Evolutionary conservation across 2,888 invertebrate genomes (phyloP), one percentile per base, ranked within the genome.

Genomic region (Sphinx pinastri): DNA sequence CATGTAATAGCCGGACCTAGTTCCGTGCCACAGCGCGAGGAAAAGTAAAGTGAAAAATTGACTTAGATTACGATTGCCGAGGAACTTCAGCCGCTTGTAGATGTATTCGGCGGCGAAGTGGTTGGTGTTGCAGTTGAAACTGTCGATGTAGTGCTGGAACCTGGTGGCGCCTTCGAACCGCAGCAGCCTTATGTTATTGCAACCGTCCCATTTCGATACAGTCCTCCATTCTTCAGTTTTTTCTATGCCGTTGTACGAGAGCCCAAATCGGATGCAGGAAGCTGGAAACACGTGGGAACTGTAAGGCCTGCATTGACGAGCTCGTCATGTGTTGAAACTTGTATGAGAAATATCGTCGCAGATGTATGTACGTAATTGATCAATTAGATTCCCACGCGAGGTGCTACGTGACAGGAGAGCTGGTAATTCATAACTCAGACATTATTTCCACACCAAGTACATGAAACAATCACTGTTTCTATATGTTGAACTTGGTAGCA

Each of bases 41-140:
- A 99, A 99, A 0, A 96, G 71, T 57, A 99, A 91, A 0, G 99
- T 97, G 0, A 95, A 94, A 0, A 96, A 93, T 88, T 99, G 99
- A 74, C 99, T 99, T 2, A 96, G 90, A 57, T 95, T 95, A 25
- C 97, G 95, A 88, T 97, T 98, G 66, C 98, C 98, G 67, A 99
- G 93, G 88, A 99, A 99, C 84, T 97, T 97, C 58, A 99, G 94
- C 4, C 99, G 95, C 86, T 99, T 99, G 94, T 98, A 99, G 31
- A 99, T 94, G 87, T 99, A 99, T 91, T 98, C 97, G 0, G 97
- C 97, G 71, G 98, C 97, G 97, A 99, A 99, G 69, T 96, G 95
- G 90, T 99, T 99, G 0, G 99, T 99, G 88, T 99, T 99, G 72
- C 97, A 97, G 89, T 99, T 99, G 90, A 99, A 99, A 57, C 98